Evolutionary conservation across 2,797 vertebrate genomes (phyloP), one percentile per base, ranked within the genome.

Genomic region (Urosaurus nigricauda): DNA sequence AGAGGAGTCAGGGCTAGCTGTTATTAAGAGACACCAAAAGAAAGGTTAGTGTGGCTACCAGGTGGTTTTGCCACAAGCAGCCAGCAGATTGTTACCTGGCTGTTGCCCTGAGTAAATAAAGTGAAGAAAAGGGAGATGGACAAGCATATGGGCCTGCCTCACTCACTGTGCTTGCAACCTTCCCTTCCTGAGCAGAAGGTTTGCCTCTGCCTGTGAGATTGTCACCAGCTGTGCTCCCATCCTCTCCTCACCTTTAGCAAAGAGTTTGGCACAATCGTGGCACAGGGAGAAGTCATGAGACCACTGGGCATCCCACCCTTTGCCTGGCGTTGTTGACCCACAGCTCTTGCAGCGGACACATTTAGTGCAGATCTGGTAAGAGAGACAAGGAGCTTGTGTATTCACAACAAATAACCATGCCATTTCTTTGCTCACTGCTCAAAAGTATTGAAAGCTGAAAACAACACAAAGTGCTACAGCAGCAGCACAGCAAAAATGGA

Each of bases 261-360:
- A 98, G 92, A 98, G 98, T 97, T 99, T 99, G 98, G 98, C 98
- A 98, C 99, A 99, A 90, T 99, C 98, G 5, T 99, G 99, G 97
- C 99, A 99, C 94, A 99, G 97, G 21, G 99, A 99, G 94, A 99
- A 99, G 95, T 99, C 99, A 70, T 99, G 99, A 94, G 99, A 99
- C 99, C 99, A 99, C 97, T 99, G 98, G 37, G 99, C 99, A 70
- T 99, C 98, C 98, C 98, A 99, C 84, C 98, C 98, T 96, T 99
- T 99, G 93, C 99, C 99, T 29, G 99, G 99, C 58, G 99, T 99
- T 43, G 98, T 99, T 37, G 99, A 97, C 87, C 99, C 99, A 92
- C 99, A 99, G 96, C 98, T 99, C 96, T 99, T 99, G 95, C 99
- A 99, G 94, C 98, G 96, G 89, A 99, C 99, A 92, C 99, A 99